Evolutionary conservation across 2,113 vertebrate species (phyloP).

Genomic region (Litocranius walleri): DNA sequence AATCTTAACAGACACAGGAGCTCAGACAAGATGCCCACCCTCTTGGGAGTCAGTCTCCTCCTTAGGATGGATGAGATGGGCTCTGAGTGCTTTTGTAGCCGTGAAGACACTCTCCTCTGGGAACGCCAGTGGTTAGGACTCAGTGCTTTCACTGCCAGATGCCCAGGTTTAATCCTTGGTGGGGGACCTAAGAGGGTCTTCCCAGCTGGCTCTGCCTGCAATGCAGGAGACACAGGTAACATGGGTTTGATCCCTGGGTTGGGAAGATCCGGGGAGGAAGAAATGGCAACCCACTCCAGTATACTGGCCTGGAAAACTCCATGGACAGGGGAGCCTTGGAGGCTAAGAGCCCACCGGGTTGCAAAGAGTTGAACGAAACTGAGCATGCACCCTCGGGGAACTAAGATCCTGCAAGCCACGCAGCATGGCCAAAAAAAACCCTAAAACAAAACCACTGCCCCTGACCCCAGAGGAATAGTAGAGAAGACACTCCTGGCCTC

Average conservation of each 20-base stretch:
- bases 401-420: background rate
- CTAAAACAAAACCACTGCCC: background rate
- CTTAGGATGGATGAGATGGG: too few relatives aligned
- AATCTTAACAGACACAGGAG: background rate
- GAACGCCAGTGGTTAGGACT: background rate
- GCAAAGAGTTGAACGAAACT: accelerated
- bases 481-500: background rate
- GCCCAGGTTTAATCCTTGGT: background rate
- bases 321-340: background rate
- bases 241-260: background rate
- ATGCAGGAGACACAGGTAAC: background rate
- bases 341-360: background rate
- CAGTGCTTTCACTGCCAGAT: background rate
- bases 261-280: background rate
- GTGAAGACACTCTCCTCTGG: background rate
- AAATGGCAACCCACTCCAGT: background rate
- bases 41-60: background rate
- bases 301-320: background rate
- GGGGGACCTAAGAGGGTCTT: background rate
- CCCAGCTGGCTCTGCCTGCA: background rate
- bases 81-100: background rate
- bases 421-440: background rate
- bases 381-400: background rate
- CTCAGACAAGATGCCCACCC: background rate
- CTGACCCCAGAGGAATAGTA: background rate